These are phyloP conservation scores for Seira ritae DNA, from an alignment of 2,888 invertebrate species.

Conservation along the genomic window DNA sequence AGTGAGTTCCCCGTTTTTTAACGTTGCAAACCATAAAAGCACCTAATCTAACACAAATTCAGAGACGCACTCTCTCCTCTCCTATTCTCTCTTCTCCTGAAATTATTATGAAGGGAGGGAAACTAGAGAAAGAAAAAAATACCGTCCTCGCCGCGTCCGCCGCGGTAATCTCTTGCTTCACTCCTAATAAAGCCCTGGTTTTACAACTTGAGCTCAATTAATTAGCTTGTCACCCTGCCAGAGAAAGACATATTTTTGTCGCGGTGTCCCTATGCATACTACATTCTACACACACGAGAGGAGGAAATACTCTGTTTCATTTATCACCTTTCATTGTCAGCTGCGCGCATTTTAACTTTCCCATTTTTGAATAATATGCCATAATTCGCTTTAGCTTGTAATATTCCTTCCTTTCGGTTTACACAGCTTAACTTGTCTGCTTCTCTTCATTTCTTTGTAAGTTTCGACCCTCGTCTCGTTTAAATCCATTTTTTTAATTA, in stretches of 20 bases:
- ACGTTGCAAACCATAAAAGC: neutral
- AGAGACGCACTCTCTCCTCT: neutral
- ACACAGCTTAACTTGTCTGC: neutral
- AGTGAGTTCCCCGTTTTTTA: neutral
- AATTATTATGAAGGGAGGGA: neutral
- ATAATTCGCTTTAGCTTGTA: neutral
- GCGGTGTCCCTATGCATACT: slow-evolving; percentile 17
- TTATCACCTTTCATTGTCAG: slow-evolving; percentile 65
- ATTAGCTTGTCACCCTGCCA: slow-evolving; percentile 71
- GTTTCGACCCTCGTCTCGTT: neutral
- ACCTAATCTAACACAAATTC: neutral
- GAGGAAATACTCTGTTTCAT: slow-evolving; percentile 41
- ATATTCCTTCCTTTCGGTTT: neutral
- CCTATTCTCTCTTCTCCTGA: neutral
- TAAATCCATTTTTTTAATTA: slow-evolving; percentile 12
- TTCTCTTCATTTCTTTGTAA: neutral
- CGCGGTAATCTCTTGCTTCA: slow-evolving; percentile 11
- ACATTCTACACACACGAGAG: neutral
- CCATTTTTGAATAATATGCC: neutral
- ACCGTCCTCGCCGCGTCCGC: neutral
- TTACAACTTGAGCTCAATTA: slow-evolving; percentile 69
- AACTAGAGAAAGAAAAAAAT: neutral
- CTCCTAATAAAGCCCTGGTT: slow-evolving; percentile 41
- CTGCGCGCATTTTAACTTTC: slow-evolving; percentile 32
- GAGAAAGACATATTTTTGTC: slow-evolving; percentile 61